Evolutionary conservation across 1,140 invertebrate genomes (phyloP), one percentile per base, ranked within the genome.

Genomic region (Leptinotarsa undecemlineata): DNA sequence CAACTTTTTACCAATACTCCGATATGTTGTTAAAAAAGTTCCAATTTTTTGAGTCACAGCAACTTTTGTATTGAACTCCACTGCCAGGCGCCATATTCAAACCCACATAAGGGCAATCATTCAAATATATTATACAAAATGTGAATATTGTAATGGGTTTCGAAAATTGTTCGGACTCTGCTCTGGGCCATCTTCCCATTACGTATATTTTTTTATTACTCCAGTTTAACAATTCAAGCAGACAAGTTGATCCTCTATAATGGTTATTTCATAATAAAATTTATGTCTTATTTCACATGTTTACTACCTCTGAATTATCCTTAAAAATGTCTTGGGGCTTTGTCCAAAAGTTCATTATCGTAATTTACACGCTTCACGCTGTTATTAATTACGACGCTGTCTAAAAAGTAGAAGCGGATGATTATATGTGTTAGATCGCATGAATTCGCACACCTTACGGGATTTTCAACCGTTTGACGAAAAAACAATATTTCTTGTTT

Each of bases 361-460:
- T 57, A 57, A 57, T 57, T 57, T 57, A 57, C 51, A 57, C n/a
- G 51, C 51, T 57, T 57, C 51, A 57, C n/a, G 17, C 4, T 57
- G 51, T 19, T 6, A 57, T 57, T 57, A 57, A n/a, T 57, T 57
- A 17, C 4, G 63, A 23, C 63, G 20, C 15, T n/a, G 15, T n/a
- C 20, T 15, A 13, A 64, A 64, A 64, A 64, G 11, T 33, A 64
- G 11, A 64, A 64, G 20, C 11, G 63, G 21, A 20, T 8, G 63
- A 8, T 21, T 23, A 21, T 17, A 21, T 33, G 63, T 1, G 26
- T 21, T 23, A 64, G 4, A 15, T 23, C 63, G 13, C 20, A 17
- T 23, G 20, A 64, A 21, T 64, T 21, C 20, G 51, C 51, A 57
- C 51, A 57, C 26, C 20, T 64, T 64, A 64, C 33, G 8, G 4